Base-by-base conservation (phyloP, 2,797 vertebrate genomes). In the Buceros bicornis region DNA sequence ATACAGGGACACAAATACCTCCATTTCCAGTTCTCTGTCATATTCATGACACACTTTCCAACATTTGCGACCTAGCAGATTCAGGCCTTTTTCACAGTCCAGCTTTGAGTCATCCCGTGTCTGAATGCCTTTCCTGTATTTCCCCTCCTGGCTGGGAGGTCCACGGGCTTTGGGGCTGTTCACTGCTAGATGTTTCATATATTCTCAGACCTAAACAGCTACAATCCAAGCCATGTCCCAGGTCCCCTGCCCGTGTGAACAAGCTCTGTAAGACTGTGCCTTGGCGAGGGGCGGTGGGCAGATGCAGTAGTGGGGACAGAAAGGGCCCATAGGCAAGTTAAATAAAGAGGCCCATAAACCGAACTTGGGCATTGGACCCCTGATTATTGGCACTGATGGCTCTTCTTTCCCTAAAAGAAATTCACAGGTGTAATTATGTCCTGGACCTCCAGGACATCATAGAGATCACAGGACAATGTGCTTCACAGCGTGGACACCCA, bases 401-500 rank as follows among this genome's bases (percentile, higher is more conserved):
- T 48, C 6, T 71, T 82, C 42, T 33, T 62, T 74, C 42, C 40
- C 42, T 71, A 50, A 54, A 74, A 58, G 22, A n/a, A 42, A 35
- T 40, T 83, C 37, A 15, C n/a, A 43, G 61, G 5, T 11, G 4
- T 48, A 14, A 33, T 50, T 43, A 11, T 9, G 18, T 56, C 40
- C 31, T 8, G 21, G 53, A 28, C 17, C 16, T 6, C 9, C 1
- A 2, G 25, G 24, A 22, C 26, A 6, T 48, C 14, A 6, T 58
- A 56, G 35, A 40, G 50, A 8, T 50, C 3, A 0, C 16, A 40
- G 54, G 31, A 11, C 2, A 0, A 43, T 1, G 17, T 19, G 16
- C 53, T 31, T 74, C 9, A 0, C 1, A 3, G 35, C 48, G 12
- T 0, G 0, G 20, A 21, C 29, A 13, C 16, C 13, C 16, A 2